Evolutionary conservation across 2,888 invertebrate genomes (phyloP).

Genomic region (Acanthosepion pharaonis): DNA sequence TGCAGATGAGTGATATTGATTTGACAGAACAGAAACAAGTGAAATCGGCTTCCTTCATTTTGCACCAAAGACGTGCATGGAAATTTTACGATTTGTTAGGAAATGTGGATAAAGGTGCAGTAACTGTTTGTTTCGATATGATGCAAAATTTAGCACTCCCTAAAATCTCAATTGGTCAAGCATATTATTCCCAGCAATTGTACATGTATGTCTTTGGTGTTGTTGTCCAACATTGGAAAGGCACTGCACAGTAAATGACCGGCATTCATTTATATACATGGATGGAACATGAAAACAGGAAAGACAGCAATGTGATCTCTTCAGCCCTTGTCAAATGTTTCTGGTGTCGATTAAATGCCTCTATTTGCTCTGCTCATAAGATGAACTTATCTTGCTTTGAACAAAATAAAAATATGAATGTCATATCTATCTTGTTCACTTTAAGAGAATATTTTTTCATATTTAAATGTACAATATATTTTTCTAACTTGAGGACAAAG

Average conservation of each 20-base stretch:
- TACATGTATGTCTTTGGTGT: not conserved
- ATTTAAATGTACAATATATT: not conserved
- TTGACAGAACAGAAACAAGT: not conserved
- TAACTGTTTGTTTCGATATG: not conserved
- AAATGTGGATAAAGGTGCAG: not conserved
- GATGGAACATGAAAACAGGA: no score
- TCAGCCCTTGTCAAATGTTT: not conserved
- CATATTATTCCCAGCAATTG: not conserved
- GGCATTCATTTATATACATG: not conserved
- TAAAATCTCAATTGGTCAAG: not conserved
- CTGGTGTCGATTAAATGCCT: not conserved
- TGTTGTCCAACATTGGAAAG: no score
- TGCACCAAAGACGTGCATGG: not conserved
- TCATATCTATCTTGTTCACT: not conserved
- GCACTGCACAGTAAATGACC: no score
- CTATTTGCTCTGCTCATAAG: not conserved
- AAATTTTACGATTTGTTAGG: not conserved
- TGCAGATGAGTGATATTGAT: not conserved
- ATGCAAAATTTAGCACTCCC: not conserved
- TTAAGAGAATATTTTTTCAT: not conserved
- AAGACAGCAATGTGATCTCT: no score
- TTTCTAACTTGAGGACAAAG: not conserved
- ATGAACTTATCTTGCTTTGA: not conserved
- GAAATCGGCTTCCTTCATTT: not conserved
- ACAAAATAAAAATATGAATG: not conserved